These are phyloP conservation scores for Apis cerana DNA, from an alignment of 1,140 invertebrate species.

Conservation along the genomic window DNA sequence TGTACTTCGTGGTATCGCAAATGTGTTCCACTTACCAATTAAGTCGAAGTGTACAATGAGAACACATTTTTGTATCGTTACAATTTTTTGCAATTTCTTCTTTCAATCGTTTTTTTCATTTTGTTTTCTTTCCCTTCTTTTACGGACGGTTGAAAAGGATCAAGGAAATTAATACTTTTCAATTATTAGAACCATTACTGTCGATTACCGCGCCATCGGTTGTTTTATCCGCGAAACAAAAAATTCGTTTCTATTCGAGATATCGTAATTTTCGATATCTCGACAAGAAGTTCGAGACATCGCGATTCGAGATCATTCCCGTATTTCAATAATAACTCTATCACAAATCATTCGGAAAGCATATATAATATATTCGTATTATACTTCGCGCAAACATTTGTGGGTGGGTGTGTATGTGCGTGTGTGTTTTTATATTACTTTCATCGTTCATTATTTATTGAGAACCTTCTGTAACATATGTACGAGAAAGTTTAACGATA, in stretches of 20 bases:
- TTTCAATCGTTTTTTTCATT: background rate
- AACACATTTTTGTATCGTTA: background rate
- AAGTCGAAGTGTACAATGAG: conserved; percentile 1
- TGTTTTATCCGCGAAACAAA: conserved; percentile 32
- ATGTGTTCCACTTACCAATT: conserved; percentile 3
- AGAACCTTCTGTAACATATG: conserved; percentile 45
- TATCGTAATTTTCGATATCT: background rate
- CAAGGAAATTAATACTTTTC: conserved; percentile 11
- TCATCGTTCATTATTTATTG: conserved; percentile 59
- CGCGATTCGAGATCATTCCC: background rate
- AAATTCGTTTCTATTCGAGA: background rate
- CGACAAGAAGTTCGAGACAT: conserved; percentile 6
- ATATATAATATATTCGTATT: conserved; percentile 50
- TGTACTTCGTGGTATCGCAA: conserved; percentile 9
- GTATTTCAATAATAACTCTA: conserved; percentile 46
- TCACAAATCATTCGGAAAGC: conserved; percentile 61
- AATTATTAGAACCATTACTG: conserved; percentile 22
- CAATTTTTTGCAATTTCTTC: background rate
- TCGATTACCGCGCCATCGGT: conserved; percentile 26
- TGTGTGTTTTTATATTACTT: conserved; percentile 61
- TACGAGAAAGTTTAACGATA: conserved; percentile 55
- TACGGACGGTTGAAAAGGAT: conserved; percentile 56
- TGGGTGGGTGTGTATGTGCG: background rate
- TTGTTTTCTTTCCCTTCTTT: conserved; percentile 3
- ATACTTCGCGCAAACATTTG: conserved; percentile 44